Conservation (phyloP, 2,888 invertebrate genomes). For the Meteorus colon region DNA sequence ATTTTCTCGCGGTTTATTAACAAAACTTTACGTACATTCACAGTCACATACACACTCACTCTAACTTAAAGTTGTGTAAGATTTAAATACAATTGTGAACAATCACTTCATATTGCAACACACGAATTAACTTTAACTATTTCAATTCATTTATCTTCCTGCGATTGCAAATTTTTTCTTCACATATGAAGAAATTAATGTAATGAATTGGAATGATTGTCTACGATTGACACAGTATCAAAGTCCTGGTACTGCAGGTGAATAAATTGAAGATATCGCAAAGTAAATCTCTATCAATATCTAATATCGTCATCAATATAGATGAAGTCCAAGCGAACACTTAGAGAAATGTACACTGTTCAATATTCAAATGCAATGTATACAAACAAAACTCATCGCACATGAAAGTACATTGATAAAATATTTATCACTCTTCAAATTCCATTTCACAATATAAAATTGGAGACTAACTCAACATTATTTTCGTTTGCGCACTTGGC, state of each 20-base stretch:
- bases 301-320: neutral
- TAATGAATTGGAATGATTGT: slow-evolving; percentile 17
- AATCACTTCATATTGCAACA: slow-evolving; percentile 38
- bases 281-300: neutral
- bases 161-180: neutral
- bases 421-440: neutral
- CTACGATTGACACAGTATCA: neutral
- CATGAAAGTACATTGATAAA: neutral
- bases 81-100: neutral
- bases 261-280: neutral
- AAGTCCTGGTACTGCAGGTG: neutral
- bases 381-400: slow-evolving; percentile 1
- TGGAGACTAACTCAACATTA: slow-evolving; percentile 8
- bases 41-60: neutral
- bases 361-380: neutral
- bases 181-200: neutral
- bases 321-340: neutral
- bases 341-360: neutral
- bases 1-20: slow-evolving; percentile 46
- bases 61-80: slow-evolving; percentile 7
- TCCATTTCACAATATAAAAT: slow-evolving; percentile 6
- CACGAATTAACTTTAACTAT: slow-evolving; percentile 1
- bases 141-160: neutral
- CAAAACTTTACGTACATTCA: neutral
- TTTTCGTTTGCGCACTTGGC: slow-evolving; percentile 10